phyloP scores from a whole-genome alignment of 1,140 invertebrate genomes.

The Pseudomyrmex cubaensis region DNA sequence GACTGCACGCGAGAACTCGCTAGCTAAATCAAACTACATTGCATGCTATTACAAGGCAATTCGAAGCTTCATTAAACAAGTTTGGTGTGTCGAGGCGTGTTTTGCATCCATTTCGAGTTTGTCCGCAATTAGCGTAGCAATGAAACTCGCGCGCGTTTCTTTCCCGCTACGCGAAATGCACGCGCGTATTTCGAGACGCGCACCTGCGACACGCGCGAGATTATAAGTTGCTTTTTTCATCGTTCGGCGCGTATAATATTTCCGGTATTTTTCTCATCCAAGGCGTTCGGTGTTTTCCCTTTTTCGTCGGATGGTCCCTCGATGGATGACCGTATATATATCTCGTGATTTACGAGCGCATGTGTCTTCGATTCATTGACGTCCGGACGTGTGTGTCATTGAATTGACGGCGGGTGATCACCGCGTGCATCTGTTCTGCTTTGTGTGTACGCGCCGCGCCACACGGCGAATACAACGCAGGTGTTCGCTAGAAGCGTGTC shows the following conservation, averaged over 20 bases:
- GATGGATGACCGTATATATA: constrained; percentile 28
- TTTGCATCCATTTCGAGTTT: background rate
- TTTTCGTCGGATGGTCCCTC: constrained; percentile 42
- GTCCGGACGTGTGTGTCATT: constrained; percentile 63
- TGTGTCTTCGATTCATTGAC: constrained; percentile 73
- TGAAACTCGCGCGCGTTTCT: constrained; percentile 6
- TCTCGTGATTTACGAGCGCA: constrained; percentile 75
- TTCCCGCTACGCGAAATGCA: background rate
- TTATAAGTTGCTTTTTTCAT: constrained; percentile 38
- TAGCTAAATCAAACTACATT: too few species aligned
- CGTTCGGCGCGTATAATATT: background rate
- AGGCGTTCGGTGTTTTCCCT: constrained; percentile 22
- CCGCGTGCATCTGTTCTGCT: constrained; percentile 58
- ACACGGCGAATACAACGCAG: background rate
- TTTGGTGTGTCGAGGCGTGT: too few species aligned
- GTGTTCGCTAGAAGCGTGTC: background rate
- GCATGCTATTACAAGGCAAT: background rate
- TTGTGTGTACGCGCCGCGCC: constrained; percentile 10
- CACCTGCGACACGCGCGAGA: constrained; percentile 2
- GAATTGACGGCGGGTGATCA: constrained; percentile 51
- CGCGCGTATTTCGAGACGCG: too few species aligned
- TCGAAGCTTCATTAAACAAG: background rate
- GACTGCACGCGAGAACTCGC: background rate
- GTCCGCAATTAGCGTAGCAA: background rate
- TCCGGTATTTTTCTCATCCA: constrained; percentile 19